Evolutionary conservation across 2,797 vertebrate genomes (phyloP).

Genomic region (Ptychobarbus kaznakovi): DNA sequence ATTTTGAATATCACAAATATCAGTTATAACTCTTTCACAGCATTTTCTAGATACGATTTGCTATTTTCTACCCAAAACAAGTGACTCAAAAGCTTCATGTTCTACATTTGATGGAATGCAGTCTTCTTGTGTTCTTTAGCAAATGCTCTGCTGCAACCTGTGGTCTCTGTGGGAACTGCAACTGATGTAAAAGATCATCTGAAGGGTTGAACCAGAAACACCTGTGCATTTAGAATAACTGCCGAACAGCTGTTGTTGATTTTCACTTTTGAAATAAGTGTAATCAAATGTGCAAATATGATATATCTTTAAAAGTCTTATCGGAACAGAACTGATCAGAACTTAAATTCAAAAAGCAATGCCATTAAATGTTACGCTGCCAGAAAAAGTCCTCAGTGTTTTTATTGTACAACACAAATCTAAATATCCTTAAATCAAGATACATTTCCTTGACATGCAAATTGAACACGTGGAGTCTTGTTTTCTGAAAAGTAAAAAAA

Average conservation of each 20-base stretch:
- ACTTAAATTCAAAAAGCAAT: not conserved
- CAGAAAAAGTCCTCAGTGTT: not conserved
- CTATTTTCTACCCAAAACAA: not conserved
- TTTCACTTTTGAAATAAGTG: not conserved
- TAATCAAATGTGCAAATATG: not conserved
- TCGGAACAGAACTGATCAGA: not conserved
- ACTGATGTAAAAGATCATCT: not conserved
- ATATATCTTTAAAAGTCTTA: not conserved
- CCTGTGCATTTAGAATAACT: not conserved
- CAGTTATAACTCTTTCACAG: not conserved
- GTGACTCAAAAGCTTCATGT: not conserved
- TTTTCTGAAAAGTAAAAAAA: not conserved
- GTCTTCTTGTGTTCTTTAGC: not conserved
- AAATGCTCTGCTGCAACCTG: slow-evolving; percentile 2
- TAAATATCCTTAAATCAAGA: not conserved
- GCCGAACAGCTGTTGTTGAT: not conserved
- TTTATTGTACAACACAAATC: not conserved
- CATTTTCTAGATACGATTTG: not conserved
- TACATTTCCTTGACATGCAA: not conserved
- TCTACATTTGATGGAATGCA: not conserved
- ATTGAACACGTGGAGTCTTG: not conserved
- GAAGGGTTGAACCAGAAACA: not conserved
- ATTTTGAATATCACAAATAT: not conserved
- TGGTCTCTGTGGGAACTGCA: slow-evolving; percentile 21
- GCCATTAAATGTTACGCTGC: not conserved